Conservation (phyloP, 2,797 vertebrate species). For the Chelon auratus region DNA sequence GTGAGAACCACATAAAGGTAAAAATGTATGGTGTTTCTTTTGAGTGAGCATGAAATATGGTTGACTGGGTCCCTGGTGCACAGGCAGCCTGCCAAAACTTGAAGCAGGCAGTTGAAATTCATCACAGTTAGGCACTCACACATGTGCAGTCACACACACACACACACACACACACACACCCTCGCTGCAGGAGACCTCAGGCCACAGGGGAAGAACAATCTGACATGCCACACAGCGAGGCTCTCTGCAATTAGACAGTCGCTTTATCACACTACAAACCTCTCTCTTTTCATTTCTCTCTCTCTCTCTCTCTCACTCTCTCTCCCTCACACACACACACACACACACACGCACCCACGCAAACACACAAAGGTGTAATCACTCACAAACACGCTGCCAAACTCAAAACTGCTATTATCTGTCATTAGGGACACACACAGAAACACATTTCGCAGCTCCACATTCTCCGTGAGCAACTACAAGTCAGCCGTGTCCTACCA, state of each 20-base stretch:
- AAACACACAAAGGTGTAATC: conserved; percentile 70
- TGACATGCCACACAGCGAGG: conserved; percentile 70
- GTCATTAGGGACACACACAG: conserved; percentile 66
- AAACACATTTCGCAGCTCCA: conserved; percentile 41
- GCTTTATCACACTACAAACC: conserved; percentile 75
- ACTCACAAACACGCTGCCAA: conserved; percentile 67
- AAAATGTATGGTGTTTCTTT: conserved; percentile 60
- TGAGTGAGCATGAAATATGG: conserved; percentile 68
- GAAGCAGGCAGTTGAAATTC: conserved; percentile 71
- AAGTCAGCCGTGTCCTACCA: conserved; percentile 14
- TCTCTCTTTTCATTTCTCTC: conserved; percentile 55
- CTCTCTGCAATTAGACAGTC: conserved; percentile 78
- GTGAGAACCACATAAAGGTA: conserved; percentile 68
- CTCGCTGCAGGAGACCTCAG: conserved; percentile 68
- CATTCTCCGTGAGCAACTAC: conserved; percentile 46
- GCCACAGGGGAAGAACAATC: conserved; percentile 79
- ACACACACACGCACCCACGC: conserved; percentile 34
- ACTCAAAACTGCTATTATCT: conserved; percentile 77
- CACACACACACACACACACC: conserved; percentile 33
- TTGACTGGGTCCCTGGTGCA: conserved; percentile 62
- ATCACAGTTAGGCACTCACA: conserved; percentile 50
- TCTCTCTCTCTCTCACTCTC: conserved; percentile 13
- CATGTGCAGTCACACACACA: conserved; percentile 23
- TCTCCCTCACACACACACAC: conserved; percentile 13
- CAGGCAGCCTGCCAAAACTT: conserved; percentile 74